A percentile compares a stretch with the other conserved stretches of the same genome.
Evolutionary conservation across 2,113 vertebrate species (phyloP).

Genomic region (Rhegmatorhina hoffmannsi): DNA sequence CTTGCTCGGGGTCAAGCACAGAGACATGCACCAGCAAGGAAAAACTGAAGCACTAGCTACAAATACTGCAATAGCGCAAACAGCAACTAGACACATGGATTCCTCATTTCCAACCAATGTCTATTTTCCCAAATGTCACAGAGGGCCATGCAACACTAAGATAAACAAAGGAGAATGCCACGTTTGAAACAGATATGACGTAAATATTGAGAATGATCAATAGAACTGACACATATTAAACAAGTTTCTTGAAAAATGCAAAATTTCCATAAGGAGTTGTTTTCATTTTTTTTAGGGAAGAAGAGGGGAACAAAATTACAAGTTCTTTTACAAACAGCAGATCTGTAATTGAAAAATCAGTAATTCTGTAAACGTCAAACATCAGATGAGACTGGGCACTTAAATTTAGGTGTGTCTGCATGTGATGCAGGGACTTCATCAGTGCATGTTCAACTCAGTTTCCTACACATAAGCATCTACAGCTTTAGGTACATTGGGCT

Average conservation of each 20-base stretch:
- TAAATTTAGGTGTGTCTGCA: neutral
- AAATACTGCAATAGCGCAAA: neutral
- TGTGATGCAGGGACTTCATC: neutral
- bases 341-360: neutral
- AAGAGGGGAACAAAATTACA: neutral
- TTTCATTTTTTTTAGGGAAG: neutral
- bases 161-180: neutral
- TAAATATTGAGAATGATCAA: neutral
- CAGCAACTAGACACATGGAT: fast-evolving
- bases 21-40: neutral
- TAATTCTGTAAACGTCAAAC: neutral
- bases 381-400: neutral
- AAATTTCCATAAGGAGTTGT: neutral
- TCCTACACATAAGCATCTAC: neutral
- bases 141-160: neutral
- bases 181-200: neutral
- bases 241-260: neutral
- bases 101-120: neutral
- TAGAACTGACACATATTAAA: neutral
- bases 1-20: neutral
- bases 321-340: neutral
- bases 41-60: neutral
- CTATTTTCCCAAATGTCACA: neutral
- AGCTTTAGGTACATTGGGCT: neutral
- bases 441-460: fast-evolving